Evolutionary conservation across 2,797 vertebrate genomes (phyloP).

Genomic region (Coccyzus lansbergi): DNA sequence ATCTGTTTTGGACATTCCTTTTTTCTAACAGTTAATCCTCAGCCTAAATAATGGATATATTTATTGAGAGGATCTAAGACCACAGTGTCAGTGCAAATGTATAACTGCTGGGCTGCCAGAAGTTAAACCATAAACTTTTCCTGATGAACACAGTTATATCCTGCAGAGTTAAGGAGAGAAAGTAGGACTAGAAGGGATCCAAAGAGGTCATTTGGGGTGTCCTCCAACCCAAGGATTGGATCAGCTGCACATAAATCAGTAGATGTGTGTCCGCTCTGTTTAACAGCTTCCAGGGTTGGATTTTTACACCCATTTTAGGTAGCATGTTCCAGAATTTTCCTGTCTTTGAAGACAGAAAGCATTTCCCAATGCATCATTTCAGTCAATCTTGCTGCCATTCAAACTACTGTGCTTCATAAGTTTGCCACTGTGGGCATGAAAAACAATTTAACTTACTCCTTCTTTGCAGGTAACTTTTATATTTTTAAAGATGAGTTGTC

Average conservation of each 20-base stretch:
- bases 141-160: neutral
- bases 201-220: neutral
- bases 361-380: neutral
- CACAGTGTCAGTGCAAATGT: neutral
- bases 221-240: neutral
- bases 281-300: neutral
- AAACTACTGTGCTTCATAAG: neutral
- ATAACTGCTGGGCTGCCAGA: neutral
- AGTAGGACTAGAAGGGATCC: neutral
- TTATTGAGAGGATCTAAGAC: neutral
- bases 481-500: neutral
- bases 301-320: neutral
- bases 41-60: neutral
- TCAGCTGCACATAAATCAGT: neutral
- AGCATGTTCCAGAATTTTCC: neutral
- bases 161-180: neutral
- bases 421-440: neutral
- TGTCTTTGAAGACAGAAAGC: neutral
- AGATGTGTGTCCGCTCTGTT: neutral
- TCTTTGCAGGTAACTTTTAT: neutral
- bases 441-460: neutral
- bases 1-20: neutral
- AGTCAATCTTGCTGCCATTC: neutral
- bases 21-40: slow-evolving; percentile 15
- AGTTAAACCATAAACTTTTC: neutral